Base-by-base conservation (phyloP, 2,113 vertebrate genomes). In the Epinephelus fuscoguttatus region DNA sequence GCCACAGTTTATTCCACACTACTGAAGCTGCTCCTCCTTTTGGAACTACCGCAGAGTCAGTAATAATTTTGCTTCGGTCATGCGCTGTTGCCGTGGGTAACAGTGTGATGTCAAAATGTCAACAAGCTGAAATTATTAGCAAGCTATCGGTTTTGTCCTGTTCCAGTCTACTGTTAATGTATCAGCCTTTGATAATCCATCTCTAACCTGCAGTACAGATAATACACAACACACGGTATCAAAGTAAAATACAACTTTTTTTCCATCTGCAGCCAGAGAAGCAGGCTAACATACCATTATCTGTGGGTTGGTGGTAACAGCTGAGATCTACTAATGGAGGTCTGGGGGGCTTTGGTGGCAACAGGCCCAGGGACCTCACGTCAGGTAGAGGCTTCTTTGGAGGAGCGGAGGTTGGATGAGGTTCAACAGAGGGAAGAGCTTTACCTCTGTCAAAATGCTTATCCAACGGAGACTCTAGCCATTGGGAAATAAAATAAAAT, bases 301-400 rank as follows among this genome's bases (percentile, higher is more conserved):
- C 21, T 33, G 50, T 42, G 21, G 33, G 77, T 2, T 1, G 15
- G 18, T 18, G 66, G 73, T 90, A 93, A 53, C 25, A 6, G 33
- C 85, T 55, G 33, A 99, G 94, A 70, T 96, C 94, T 42, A 97
- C 90, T 0, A n/a, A n/a, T 0, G 92, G 95, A 25, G 97, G 97
- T 84, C 96, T 96, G 1, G 74, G 66, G 3, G 97, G 97, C 78
- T 98, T 99, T 49, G 10, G 12, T 33, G 97, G 97, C 37, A 86
- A 74, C 6, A 91, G 90, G 12, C 97, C 95, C 75, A 97, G 87
- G 21, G 53, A 93, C 21, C 70, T 75, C 42, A 88, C 8, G 14
- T 96, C 91, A 84, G 96, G 96, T 12, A 98, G 91, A 59, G 83
- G 82, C 90, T 95, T 96, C 9, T 78, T 94, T 25, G 91, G 93